These are phyloP conservation scores for Campoletis raptor DNA, from an alignment of 2,888 invertebrate genomes.

Conservation along the genomic window DNA sequence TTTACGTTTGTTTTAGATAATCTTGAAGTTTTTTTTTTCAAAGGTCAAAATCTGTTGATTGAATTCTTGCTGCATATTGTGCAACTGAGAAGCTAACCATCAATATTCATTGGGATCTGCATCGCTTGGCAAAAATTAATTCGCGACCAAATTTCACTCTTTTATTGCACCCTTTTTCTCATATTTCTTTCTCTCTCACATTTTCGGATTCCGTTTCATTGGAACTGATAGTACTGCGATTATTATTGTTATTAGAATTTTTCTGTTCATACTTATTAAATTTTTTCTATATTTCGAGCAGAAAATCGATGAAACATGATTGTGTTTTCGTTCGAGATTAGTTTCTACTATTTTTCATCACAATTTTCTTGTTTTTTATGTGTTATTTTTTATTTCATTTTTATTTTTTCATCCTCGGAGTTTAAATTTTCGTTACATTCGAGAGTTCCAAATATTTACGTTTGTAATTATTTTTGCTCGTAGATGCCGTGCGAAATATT, in stretches of 20 bases:
- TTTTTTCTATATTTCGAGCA: background rate
- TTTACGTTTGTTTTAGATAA: background rate
- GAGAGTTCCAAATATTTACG: background rate
- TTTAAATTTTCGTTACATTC: background rate
- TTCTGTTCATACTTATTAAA: background rate
- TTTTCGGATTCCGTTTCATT: too few relatives aligned
- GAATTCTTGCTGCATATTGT: background rate
- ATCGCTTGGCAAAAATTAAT: background rate
- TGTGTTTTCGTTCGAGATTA: background rate
- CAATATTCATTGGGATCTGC: background rate
- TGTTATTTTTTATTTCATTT: too few relatives aligned
- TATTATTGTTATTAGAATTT: background rate
- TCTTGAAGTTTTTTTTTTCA: background rate
- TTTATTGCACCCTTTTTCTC: too few relatives aligned
- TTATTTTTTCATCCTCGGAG: background rate
- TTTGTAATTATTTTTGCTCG: conserved; percentile 7
- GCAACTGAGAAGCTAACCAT: background rate
- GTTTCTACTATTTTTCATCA: background rate
- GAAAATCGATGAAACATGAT: background rate
- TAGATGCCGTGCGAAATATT: background rate
- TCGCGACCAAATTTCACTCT: too few relatives aligned
- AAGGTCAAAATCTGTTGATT: background rate
- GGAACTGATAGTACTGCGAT: background rate
- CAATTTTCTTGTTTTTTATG: background rate
- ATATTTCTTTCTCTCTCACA: too few relatives aligned